phyloP scores from a whole-genome alignment of 2,797 vertebrate species.

The Poecilia gillii region DNA sequence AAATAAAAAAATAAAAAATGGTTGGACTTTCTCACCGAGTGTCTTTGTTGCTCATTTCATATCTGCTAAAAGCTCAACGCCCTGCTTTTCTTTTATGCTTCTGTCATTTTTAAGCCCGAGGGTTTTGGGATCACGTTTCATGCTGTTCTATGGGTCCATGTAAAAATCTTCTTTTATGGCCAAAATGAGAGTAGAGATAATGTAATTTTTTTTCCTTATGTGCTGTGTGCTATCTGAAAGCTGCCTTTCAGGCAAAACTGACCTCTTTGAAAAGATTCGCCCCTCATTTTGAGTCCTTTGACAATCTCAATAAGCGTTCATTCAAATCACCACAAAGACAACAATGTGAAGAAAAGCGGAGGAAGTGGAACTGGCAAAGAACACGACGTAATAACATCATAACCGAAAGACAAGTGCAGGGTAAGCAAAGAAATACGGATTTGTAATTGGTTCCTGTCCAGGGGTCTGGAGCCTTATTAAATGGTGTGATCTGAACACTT shows the following conservation, averaged over 20 bases:
- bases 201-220: conserved; percentile 18
- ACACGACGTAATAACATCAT: background rate
- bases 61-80: conserved; percentile 33
- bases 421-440: conserved; percentile 14
- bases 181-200: conserved; percentile 53
- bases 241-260: conserved; percentile 8
- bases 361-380: background rate
- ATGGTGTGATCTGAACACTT: conserved; percentile 63
- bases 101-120: conserved; percentile 35
- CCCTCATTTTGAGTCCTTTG: conserved; percentile 13
- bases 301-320: conserved; percentile 12
- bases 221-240: conserved; percentile 32
- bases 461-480: conserved; percentile 65
- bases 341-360: background rate
- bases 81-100: conserved; percentile 33
- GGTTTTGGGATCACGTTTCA: conserved; percentile 43
- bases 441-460: conserved; percentile 60
- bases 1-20: background rate
- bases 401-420: conserved; percentile 4
- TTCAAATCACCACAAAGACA: conserved; percentile 9
- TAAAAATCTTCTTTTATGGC: conserved; percentile 60
- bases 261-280: background rate
- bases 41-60: conserved; percentile 41
- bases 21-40: conserved; percentile 42
- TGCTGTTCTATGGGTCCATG: conserved; percentile 35